These are phyloP conservation scores for Brotula barbata DNA, from an alignment of 2,797 vertebrate species.

Conservation along the genomic window DNA sequence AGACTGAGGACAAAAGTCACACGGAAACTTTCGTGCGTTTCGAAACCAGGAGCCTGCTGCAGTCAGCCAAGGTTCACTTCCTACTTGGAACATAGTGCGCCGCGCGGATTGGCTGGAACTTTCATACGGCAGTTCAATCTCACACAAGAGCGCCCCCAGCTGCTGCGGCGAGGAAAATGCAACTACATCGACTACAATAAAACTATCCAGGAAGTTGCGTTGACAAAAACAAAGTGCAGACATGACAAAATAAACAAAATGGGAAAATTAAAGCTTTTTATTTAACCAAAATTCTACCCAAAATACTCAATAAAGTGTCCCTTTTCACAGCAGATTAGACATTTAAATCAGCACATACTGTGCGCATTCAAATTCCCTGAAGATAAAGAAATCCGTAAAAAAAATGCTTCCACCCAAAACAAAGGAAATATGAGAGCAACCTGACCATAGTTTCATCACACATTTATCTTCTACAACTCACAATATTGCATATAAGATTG, in stretches of 20 bases:
- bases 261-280: no score
- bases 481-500: no score
- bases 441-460: no score
- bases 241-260: constrained; percentile 3
- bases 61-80: background rate
- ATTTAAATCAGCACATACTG: background rate
- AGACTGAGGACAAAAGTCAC: background rate
- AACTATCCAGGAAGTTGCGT: no score
- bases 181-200: no score
- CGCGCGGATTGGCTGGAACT: background rate
- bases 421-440: no score
- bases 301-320: background rate
- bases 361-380: background rate
- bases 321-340: constrained; percentile 29
- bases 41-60: background rate
- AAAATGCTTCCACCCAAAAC: background rate
- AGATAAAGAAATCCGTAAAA: background rate
- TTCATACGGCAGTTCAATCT: no score
- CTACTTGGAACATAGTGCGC: background rate
- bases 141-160: no score
- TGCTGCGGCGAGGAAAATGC: no score
- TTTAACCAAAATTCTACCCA: background rate
- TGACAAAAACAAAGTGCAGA: no score
- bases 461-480: no score
- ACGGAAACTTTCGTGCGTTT: background rate